Base-by-base conservation (phyloP, 2,113 vertebrate species). In the Brienomyrus brachyistius region DNA sequence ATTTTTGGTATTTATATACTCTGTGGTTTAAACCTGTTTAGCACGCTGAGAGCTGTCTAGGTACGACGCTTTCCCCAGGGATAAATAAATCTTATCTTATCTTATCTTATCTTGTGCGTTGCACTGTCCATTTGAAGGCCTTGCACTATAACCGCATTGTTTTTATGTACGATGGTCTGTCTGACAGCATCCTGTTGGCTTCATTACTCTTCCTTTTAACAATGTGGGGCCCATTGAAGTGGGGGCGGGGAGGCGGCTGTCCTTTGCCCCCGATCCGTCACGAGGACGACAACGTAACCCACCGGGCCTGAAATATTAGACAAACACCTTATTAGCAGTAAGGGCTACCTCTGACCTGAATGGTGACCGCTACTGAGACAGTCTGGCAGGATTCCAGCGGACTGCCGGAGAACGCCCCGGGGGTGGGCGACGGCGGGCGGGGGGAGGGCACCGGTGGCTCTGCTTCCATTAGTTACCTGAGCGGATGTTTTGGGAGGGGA, bases 381-480 rank as follows among this genome's bases (percentile, higher is more conserved):
- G 48, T 11, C 85, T 87, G 85, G 85, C 85, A 19, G 48, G 51
- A 52, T 87, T 51, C 85, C 85, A 87, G 85, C 13, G 51, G 10
- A 52, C 50, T 27, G 23, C 50, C 5, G 27, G 85, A 48, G 80
- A 48, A 94, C 92, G 92, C 93, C 94, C 92, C 90, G 90, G 66
- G 94, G 94, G 93, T 93, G 35, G 80, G 40, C 31, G 10, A 15
- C 5, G 21, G 8, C 2, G 21, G 77, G 77, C 31, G 77, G 13
- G 15, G 15, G 11, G 13, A 3, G 31, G 31, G 77, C 17, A 8
- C 92, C 90, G 91, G 89, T 93, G 91, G 90, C 90, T 92, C 89
- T 90, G 23, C 91, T 92, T 93, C 92, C 92, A 95, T 95, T 94
- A 94, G 93, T 92, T 93, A 45, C 80, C 80, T 83, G 35, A 83